Base-by-base conservation (phyloP, 2,888 invertebrate genomes). In the Lydus trimaculatus region DNA sequence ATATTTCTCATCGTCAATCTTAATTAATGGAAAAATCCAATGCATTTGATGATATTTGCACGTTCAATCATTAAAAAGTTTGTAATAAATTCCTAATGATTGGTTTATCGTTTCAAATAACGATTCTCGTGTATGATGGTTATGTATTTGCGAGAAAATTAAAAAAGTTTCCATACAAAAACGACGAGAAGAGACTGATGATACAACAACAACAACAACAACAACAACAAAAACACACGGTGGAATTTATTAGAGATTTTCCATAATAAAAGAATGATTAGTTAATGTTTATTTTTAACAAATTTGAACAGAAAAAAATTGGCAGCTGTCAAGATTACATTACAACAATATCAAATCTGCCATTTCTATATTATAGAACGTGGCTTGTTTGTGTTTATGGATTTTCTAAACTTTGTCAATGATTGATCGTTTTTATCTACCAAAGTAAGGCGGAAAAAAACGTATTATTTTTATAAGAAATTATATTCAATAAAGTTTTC, bases 61-160 rank as follows among this genome's bases (percentile, higher is more conserved):
- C 20, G 11, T 23, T 52, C 13, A 23, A 23, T 52, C 52, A 52
- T 36, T 36, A 15, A 36, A 13, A 36, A 67, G 64, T 67, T 67
- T 20, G 56, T 59, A 63, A 63, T 66, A 66, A 66, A 63, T 63
- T 59, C 23, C 43, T n/a, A 25, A 52, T 64, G 67, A 64, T 67
- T 67, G 64, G 36, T 61, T 31, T 33, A 67, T 36, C 67, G 59
- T 31, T 58, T 39, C 28, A 23, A 63, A 59, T 64, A 64, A 67
- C 43, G 60, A 31, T 39, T 67, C 33, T 61, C 31, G 17, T 23
- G 60, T 67, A 61, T 61, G 7, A 33, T 64, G 60, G 67, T 67
- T 60, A 64, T 36, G 60, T 60, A 67, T 62, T 56, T 58, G n/a
- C 31, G 33, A 31, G 31, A 33, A 62, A 66, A 66, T 62, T 58